Evolutionary conservation across 1,140 invertebrate species (phyloP).

Genomic region (Lordiphosa clarofinis): DNA sequence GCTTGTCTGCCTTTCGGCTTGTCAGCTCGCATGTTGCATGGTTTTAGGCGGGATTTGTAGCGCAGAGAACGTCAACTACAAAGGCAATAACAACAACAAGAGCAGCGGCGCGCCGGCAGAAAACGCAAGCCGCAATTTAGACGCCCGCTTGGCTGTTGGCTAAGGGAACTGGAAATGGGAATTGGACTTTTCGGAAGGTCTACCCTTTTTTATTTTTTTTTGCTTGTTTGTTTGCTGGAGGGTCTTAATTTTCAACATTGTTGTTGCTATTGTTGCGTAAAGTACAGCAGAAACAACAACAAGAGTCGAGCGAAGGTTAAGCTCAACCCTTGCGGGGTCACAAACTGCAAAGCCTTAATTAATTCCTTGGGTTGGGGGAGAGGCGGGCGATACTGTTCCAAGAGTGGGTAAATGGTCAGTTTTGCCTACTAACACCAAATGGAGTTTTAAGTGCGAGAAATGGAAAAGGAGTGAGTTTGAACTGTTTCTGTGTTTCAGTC

Average conservation of each 20-base stretch:
- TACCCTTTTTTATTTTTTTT: slow-evolving; percentile 11
- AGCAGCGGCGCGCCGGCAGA: neutral
- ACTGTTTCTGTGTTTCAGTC: no score
- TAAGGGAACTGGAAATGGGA: slow-evolving; percentile 15
- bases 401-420: no score
- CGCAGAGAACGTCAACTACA: slow-evolving; percentile 46
- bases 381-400: neutral
- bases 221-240: slow-evolving; percentile 32
- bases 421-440: no score
- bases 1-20: slow-evolving; percentile 76
- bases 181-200: slow-evolving; percentile 35
- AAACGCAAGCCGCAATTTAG: slow-evolving; percentile 63
- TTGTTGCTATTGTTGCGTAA: slow-evolving; percentile 39
- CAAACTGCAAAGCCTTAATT: slow-evolving; percentile 9
- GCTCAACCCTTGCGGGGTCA: slow-evolving; percentile 8
- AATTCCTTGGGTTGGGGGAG: slow-evolving; percentile 6
- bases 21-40: slow-evolving; percentile 77
- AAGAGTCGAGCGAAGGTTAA: slow-evolving; percentile 8
- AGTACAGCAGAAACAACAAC: slow-evolving; percentile 6
- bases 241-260: slow-evolving; percentile 69
- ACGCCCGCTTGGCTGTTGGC: slow-evolving; percentile 30
- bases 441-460: no score
- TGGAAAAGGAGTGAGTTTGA: no score
- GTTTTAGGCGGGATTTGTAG: slow-evolving; percentile 76
- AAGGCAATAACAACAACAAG: slow-evolving; percentile 46